Base-by-base conservation (phyloP, 92 coral and sea anemone species). In the Palythoa grandis region DNA sequence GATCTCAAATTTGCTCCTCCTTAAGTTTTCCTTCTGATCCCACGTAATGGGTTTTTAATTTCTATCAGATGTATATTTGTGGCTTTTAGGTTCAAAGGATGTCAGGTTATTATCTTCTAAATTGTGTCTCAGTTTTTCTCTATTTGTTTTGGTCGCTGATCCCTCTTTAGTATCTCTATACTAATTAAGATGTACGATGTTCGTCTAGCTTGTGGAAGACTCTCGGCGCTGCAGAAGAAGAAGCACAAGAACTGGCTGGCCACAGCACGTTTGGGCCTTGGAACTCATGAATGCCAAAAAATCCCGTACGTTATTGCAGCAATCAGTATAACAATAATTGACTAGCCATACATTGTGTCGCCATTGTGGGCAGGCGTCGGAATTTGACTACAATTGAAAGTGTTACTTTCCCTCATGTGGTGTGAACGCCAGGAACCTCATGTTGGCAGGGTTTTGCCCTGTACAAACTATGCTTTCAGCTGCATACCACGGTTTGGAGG, bases 261-360 rank as follows among this genome's bases (percentile, higher is more conserved):
- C 99, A 3, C 99, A 97, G 56, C 99, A 97, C 63, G 99, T 97
- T 60, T 97, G 99, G 99, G 99, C 99, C 48, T 77, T 97, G 77
- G 99, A 97, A 72, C 92, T 94, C 38, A 83, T 80, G 70, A 90
- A 85, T 56, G 91, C 91, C 11, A 79, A 91, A 52, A 82, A 72
- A 56, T 71, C 83, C 22, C 69, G 87, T 54, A 70, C 85, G 75
- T 20, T 80, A 20, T 70, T 80, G 39, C 74, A 80, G 15, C 85
- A 80, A 48, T 22, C 85, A 65, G 85, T 66, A 24, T 80, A 66
- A 23, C 47, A 66, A 1, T 48, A 65, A 67, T 65, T 80, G 85
- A 24, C 85, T 66, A 80, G 74, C 65, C 56, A 80, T 66, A 65
- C 85, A 78, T 80, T 53, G 74, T 20, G 85, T 80, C 85, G 85